phyloP scores from a whole-genome alignment of 2,113 vertebrate species.

The Struthio camelus region DNA sequence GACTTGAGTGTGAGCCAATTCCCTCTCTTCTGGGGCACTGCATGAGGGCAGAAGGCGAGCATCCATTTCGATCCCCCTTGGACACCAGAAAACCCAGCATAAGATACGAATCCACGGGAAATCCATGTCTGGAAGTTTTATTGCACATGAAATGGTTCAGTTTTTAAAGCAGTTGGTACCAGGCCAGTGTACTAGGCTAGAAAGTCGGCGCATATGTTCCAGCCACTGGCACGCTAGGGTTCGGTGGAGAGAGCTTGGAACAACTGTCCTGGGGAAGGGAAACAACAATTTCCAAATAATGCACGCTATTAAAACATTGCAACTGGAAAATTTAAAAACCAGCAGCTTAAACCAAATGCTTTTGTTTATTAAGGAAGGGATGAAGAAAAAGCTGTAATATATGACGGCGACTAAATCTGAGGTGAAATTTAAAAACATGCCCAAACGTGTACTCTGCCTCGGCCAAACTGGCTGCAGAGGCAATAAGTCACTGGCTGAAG shows the following conservation, averaged over 20 bases:
- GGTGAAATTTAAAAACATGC: background rate
- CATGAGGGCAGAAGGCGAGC: background rate
- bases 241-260: background rate
- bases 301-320: background rate
- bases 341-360: background rate
- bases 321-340: background rate
- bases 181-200: background rate
- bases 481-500: background rate
- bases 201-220: background rate
- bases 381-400: background rate
- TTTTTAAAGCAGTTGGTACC: background rate
- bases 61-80: background rate
- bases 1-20: background rate
- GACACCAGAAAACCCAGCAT: background rate
- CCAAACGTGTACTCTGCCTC: constrained; percentile 2
- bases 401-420: background rate
- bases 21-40: background rate
- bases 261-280: background rate
- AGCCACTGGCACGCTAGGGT: background rate
- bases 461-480: background rate
- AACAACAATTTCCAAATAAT: background rate
- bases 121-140: background rate
- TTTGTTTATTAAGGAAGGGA: background rate
- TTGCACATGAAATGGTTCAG: background rate
- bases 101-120: background rate